Evolutionary conservation across 2,797 vertebrate species (phyloP), one percentile per base, ranked within the genome.

Genomic region (Limosa lapponica): DNA sequence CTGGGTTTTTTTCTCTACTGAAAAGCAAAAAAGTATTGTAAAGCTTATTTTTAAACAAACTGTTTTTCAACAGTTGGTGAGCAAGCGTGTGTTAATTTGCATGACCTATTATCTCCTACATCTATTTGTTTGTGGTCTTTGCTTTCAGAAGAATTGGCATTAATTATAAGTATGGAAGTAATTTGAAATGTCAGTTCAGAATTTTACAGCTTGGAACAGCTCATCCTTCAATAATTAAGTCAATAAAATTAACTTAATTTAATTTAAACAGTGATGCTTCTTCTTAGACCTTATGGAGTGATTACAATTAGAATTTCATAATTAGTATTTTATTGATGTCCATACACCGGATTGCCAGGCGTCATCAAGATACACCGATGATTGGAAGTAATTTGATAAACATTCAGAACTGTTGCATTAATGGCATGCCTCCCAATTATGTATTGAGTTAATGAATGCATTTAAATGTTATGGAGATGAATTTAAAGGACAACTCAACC

Each of bases 191-290:
- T 96, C 97, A 97, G 66, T 95, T 95, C 83, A 93, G 91, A 97
- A 96, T 97, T 97, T 96, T 97, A 96, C 66, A 93, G 83, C 83
- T 97, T 95, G 61, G 80, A 98, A 96, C 74, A 96, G 70, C 67
- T 97, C 95, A 97, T 97, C 91, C 90, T 98, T 97, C 94, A 96
- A 97, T 98, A 98, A 98, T 96, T 97, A 97, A 97, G 96, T 97
- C 96, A 98, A 97, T 98, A 97, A 98, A 97, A 97, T 93, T 96
- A 96, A 97, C 77, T 97, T 97, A 97, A 98, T 97, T 97, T 97
- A 98, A 97, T 97, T 97, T 97, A 97, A 97, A 97, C 54, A 83
- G 41, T 30, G 32, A 70, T 96, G 85, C 80, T 96, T 90, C 82
- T 95, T 97, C 96, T 96, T 95, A 96, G 84, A 94, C 82, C 87